Base-by-base conservation (phyloP, 53 echinoderm and acorn worm genomes). In the Temnopleurus reevesii region DNA sequence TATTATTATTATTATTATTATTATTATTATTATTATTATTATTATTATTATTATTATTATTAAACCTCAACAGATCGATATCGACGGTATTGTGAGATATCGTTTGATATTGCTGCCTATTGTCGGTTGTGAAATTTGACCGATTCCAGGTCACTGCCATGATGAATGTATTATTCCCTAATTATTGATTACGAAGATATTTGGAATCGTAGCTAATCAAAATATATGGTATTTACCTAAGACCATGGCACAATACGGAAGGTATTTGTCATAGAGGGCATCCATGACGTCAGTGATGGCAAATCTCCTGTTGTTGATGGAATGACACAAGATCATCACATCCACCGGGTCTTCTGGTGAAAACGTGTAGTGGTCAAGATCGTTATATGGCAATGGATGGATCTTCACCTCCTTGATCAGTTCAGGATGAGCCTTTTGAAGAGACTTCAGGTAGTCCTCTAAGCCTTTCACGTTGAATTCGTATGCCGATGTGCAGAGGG, bases 211-310 rank as follows among this genome's bases (percentile, higher is more conserved):
- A n/a, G n/a, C n/a, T n/a, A n/a, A n/a, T n/a, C n/a, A n/a, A n/a
- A n/a, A n/a, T n/a, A n/a, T n/a, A n/a, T n/a, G n/a, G 43, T 71
- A 79, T 5, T 49, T 43, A 85, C 86, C 59, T 59, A 85, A 26
- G 28, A 85, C 86, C 1, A 3, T 60, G 4, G 7, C 9, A 19
- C 86, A 61, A 24, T 85, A 85, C 2, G 59, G 26, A 19, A 85
- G 86, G 33, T 85, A 85, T 45, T 85, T 19, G 24, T 85, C 86
- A 24, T 85, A 85, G 58, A 85, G 86, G 86, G 86, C 86, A 41
- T 85, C 86, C 59, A 60, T 85, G 25, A 85, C 86, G 5, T 85
- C 86, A 12, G 86, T 85, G 21, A 85, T 85, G 86, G 63, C 86
- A 21, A 85, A 85, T 19, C 63, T 25, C n/a, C 86, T 41, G 46